phyloP scores from a whole-genome alignment of 1,140 invertebrate species.

The Vanessa atalanta region DNA sequence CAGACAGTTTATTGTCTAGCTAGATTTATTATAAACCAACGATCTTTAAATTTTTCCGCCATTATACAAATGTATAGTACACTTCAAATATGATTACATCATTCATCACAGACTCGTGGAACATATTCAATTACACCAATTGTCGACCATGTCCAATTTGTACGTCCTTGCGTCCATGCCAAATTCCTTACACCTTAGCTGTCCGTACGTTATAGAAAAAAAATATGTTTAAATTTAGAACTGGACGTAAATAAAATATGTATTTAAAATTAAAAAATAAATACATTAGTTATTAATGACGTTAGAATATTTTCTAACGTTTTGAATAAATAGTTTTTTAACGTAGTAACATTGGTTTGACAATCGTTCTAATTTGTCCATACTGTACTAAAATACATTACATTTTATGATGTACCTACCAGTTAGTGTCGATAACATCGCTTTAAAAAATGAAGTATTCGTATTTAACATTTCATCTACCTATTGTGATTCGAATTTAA shows the following conservation, averaged over 20 bases:
- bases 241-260: conserved; percentile 20
- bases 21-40: too few relatives aligned
- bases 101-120: conserved; percentile 25
- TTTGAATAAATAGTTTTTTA: too few relatives aligned
- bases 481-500: too few relatives aligned
- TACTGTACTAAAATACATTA: too few relatives aligned
- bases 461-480: too few relatives aligned
- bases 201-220: conserved; percentile 37
- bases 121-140: conserved; percentile 33
- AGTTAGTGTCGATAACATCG: too few relatives aligned
- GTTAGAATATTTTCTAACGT: neutral
- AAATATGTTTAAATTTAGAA: conserved; percentile 29
- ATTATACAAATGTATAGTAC: neutral
- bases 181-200: conserved; percentile 56
- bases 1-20: too few relatives aligned
- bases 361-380: too few relatives aligned
- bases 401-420: too few relatives aligned
- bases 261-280: too few relatives aligned
- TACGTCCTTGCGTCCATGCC: conserved; percentile 57
- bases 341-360: too few relatives aligned
- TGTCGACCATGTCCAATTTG: conserved; percentile 39
- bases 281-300: neutral
- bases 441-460: too few relatives aligned
- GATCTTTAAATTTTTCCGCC: neutral
- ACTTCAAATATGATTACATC: conserved; percentile 12